These are phyloP conservation scores for Camponotus fellah DNA, from an alignment of 2,888 invertebrate species.

Conservation along the genomic window DNA sequence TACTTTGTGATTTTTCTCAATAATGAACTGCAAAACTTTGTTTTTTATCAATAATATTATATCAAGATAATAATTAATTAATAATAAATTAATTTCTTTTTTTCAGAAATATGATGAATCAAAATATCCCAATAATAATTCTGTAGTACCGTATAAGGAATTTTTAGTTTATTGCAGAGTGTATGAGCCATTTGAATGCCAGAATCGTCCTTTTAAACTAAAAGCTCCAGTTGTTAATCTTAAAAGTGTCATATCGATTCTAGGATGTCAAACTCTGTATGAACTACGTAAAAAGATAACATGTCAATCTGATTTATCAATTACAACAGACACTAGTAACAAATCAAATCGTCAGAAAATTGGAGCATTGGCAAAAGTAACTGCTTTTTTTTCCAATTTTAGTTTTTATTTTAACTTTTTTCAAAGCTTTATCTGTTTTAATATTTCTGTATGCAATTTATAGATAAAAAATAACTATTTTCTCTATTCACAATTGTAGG, in stretches of 20 bases:
- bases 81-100: slow-evolving; percentile 33
- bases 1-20: slow-evolving; percentile 55
- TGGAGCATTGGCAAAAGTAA: slow-evolving; percentile 72
- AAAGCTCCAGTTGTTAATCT: slow-evolving; percentile 34
- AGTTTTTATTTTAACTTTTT: background rate
- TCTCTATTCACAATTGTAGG: slow-evolving; percentile 85
- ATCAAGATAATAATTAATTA: too few relatives aligned
- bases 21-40: slow-evolving; percentile 46
- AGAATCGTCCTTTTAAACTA: background rate
- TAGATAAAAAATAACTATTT: slow-evolving; percentile 41
- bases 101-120: slow-evolving; percentile 71
- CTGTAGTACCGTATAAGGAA: slow-evolving; percentile 82
- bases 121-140: background rate
- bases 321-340: slow-evolving; percentile 89
- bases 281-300: slow-evolving; percentile 91
- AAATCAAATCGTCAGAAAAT: slow-evolving; percentile 83
- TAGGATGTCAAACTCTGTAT: slow-evolving; percentile 90
- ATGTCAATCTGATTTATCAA: slow-evolving; percentile 91
- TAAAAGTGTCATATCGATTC: slow-evolving; percentile 86
- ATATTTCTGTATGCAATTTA: background rate
- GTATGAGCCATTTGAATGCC: slow-evolving; percentile 86
- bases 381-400: background rate
- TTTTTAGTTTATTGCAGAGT: slow-evolving; percentile 86
- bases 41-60: background rate
- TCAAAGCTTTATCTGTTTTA: background rate